Base-by-base conservation (phyloP, 2,797 vertebrate species). In the Philypnodon macrostomus region DNA sequence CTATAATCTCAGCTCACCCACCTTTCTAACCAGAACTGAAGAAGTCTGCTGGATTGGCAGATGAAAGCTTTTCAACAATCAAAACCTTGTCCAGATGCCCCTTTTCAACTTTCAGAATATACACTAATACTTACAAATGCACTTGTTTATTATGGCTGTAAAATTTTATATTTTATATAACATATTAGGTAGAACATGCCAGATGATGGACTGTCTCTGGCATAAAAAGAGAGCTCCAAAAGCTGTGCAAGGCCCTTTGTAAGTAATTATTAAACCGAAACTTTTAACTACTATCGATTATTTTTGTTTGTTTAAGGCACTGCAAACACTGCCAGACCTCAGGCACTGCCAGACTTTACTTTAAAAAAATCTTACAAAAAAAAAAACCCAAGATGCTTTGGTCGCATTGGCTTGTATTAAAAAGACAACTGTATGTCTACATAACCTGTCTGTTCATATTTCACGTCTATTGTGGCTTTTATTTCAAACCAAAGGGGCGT, bases 211-310 rank as follows among this genome's bases (percentile, higher is more conserved):
- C 3, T 41, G 11, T 16, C 37, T 33, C 44, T 12, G 19, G n/a
- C 18, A 32, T 1, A 4, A 12, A 32, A 2, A 52, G 30, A 53
- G 54, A n/a, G 10, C 16, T 7, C 42, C 10, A n/a, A 18, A 47
- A 39, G 27, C 15, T 0, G 8, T 29, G 17, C 61, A 66, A 61
- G 67, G 53, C 8, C 42, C 47, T 45, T 51, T 18, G 19, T 16
- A 37, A 67, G 2, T 66, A 73, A 75, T 77, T n/a, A 77, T 78
- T 79, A 73, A 76, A 38, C 63, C 37, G 1, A 34, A 26, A 4
- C n/a, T 8, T 4, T 15, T 15, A 2, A 35, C 14, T 14, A 23
- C 29, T 47, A 57, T 4, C 40, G 13, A 15, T 38, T 8, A 4
- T 37, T 34, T 31, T 14, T 15, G 5, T 53, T 61, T 54, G 27